These are phyloP conservation scores for Amia ocellicauda DNA, from an alignment of 2,113 vertebrate genomes.

Conservation along the genomic window DNA sequence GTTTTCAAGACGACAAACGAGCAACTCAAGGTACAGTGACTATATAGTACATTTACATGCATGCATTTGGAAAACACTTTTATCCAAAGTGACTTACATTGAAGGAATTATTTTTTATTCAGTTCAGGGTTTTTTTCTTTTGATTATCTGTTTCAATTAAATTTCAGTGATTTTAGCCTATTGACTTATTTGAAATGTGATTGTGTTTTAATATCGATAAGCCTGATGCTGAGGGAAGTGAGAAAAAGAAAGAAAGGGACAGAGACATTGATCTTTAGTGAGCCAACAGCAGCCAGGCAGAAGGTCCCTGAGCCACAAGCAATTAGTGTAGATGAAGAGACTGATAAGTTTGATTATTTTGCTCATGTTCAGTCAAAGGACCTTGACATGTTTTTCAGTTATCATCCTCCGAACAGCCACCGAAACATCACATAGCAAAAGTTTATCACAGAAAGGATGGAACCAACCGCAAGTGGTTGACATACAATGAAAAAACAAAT, in stretches of 20 bases:
- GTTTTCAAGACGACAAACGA: no score
- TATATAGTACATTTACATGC: no score
- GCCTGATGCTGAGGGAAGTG: conserved; percentile 19
- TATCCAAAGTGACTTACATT: no score
- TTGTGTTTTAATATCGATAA: no score
- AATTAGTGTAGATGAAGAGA: conserved; percentile 14
- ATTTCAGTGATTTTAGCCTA: no score
- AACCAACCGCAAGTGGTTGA: conserved; percentile 27
- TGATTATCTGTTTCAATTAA: no score
- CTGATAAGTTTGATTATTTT: conserved; percentile 26
- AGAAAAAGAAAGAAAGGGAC: conserved; percentile 13
- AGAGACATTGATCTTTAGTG: no score
- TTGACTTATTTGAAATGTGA: no score
- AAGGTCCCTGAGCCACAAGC: conserved; percentile 12
- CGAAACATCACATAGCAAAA: not conserved
- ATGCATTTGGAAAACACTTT: no score
- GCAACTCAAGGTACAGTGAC: no score
- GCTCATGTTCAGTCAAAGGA: conserved; percentile 10
- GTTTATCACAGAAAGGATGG: conserved; percentile 21
- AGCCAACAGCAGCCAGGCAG: conserved; percentile 16
- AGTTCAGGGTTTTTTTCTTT: no score
- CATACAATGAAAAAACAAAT: conserved; percentile 24
- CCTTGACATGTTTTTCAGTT: conserved; percentile 18
- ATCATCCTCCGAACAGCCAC: conserved; percentile 14
- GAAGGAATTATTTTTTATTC: no score